phyloP scores from a whole-genome alignment of 2,888 invertebrate species.

The Patella ulyssiponensis region DNA sequence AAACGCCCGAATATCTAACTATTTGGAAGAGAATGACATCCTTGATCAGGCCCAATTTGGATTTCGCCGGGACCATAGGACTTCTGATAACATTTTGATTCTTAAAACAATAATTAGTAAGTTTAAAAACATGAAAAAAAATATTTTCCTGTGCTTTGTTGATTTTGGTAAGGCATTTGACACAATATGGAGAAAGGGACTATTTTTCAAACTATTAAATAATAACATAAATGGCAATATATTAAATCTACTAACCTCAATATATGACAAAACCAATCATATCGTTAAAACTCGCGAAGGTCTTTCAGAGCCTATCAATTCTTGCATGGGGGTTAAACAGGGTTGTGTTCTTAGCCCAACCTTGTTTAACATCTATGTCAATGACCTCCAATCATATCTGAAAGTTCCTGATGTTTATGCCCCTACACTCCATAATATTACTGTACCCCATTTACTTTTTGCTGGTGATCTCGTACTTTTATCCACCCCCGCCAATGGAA shows the following conservation, averaged over 20 bases:
- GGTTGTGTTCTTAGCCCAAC: constrained; percentile 7
- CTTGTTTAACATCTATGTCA: neutral
- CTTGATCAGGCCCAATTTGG: too few relatives aligned
- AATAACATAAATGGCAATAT: too few relatives aligned
- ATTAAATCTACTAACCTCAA: neutral
- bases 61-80: too few relatives aligned
- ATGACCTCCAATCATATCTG: neutral
- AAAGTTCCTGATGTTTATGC: neutral
- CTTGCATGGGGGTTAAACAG: neutral
- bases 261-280: neutral
- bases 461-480: neutral
- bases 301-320: neutral
- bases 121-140: too few relatives aligned
- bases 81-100: neutral
- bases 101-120: neutral
- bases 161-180: too few relatives aligned
- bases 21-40: too few relatives aligned
- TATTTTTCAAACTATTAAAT: too few relatives aligned
- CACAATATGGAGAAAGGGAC: too few relatives aligned
- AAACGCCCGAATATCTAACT: too few relatives aligned
- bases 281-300: neutral
- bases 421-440: neutral
- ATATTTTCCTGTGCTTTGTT: too few relatives aligned
- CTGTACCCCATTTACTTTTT: neutral
- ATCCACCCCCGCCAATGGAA: neutral